Evolutionary conservation across 2,113 vertebrate species (phyloP), one percentile per base, ranked within the genome.

Genomic region (Myotis brandtii): DNA sequence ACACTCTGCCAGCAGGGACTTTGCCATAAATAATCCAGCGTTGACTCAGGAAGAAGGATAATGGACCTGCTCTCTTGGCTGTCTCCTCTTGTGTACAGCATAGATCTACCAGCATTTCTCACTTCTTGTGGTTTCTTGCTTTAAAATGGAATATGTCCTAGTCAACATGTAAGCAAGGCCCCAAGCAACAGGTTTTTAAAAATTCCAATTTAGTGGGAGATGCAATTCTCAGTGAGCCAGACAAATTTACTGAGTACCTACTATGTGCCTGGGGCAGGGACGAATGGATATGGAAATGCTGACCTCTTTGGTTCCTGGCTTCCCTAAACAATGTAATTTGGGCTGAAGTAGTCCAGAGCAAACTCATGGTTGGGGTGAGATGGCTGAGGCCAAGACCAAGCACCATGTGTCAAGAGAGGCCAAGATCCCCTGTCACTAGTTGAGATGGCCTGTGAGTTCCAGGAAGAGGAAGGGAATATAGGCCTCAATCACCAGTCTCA

Each of bases 331-430:
- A 43, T 37, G 46, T 73, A 27, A 92, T 67, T 73, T 76, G 40
- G 72, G 17, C 52, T 59, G 14, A 92, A 59, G 43, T 32, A 54
- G 50, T 76, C 66, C 72, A 89, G 69, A 97, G 92, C 80, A 91
- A 86, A 66, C 70, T 86, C 62, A 43, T 13, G 20, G 40, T 62
- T 70, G 14, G 6, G 25, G 25, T 82, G 34, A 91, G 50, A 81
- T 30, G 34, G 0, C 18, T 7, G n/a, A 67, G 32, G 23, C 52
- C 40, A 50, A 80, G 7, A 9, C 27, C 18, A 10, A 73, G 50
- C 62, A 37, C 54, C 30, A 30, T 0, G 6, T 69, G 21, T 75
- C 2, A n/a, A 40, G 5, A 89, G 16, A 89, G 5, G 18, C 37
- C 67, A 86, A 59, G 75, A 76, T 75, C 14, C 11, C 7, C 77